A percentile compares a stretch with the other conserved stretches of the same genome.
Evolutionary conservation across 2,797 vertebrate genomes (phyloP).

Genomic region (Cynopterus sphinx): DNA sequence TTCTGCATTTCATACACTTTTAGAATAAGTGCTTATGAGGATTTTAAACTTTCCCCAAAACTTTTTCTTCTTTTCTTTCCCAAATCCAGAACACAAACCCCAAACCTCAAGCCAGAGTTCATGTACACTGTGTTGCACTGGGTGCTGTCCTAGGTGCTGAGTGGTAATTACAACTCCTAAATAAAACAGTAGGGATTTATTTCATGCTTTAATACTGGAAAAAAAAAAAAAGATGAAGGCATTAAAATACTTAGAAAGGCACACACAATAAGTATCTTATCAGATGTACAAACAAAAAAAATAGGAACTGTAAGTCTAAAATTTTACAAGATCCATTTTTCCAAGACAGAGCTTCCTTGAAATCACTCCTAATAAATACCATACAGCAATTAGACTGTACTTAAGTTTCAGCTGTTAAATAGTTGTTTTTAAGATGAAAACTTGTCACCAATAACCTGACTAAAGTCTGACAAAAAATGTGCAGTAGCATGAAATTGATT

Average conservation of each 20-base stretch:
- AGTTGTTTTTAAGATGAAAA: conserved; percentile 32
- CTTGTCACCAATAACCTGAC: neutral
- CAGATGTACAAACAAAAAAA: conserved; percentile 42
- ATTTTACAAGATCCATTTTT: conserved; percentile 33
- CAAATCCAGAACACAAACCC: conserved; percentile 71
- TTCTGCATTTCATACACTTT: conserved; percentile 64
- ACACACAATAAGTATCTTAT: conserved; percentile 8
- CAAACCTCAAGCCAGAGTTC: conserved; percentile 72
- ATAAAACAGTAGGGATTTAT: conserved; percentile 57
- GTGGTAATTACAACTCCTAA: conserved; percentile 40
- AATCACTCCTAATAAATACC: conserved; percentile 23
- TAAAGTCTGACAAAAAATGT: neutral
- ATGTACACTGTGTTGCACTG: conserved; percentile 1
- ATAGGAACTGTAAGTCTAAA: neutral
- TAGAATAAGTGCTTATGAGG: conserved; percentile 52
- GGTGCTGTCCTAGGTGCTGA: conserved; percentile 73
- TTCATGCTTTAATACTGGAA: conserved; percentile 54
- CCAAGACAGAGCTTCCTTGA: neutral
- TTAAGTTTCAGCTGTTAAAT: conserved; percentile 6
- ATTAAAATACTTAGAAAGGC: conserved; percentile 55
- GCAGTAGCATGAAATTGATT: neutral
- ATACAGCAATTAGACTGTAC: conserved; percentile 16
- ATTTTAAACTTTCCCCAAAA: conserved; percentile 56
- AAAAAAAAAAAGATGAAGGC: conserved; percentile 16
- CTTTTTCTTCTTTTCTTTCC: conserved; percentile 61